A percentile compares a stretch with the other conserved stretches of the same genome.
Conservation (phyloP, 2,797 vertebrate species). For the Melanotaenia parkinsoni region DNA sequence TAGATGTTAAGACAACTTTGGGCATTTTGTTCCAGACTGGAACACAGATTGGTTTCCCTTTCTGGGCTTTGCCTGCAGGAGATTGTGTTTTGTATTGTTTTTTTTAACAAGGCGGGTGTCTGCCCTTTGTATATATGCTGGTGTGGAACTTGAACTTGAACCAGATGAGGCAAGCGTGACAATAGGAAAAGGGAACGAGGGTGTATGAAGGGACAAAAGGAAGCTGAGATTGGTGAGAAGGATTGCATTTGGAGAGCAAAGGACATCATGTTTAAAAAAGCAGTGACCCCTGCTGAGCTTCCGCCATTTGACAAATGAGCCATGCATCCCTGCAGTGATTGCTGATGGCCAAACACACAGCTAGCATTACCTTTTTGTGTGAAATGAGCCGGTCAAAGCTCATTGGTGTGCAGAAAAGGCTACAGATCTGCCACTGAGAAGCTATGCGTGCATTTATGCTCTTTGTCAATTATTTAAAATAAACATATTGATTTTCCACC, state of each 20-base stretch:
- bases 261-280: conserved; percentile 51
- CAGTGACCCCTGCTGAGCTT: conserved; percentile 52
- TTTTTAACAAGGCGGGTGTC: neutral
- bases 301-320: conserved; percentile 57
- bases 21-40: neutral
- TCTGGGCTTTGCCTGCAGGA: neutral
- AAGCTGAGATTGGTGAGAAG: conserved; percentile 32
- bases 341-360: conserved; percentile 37
- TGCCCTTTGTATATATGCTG: neutral
- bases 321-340: conserved; percentile 28
- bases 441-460: conserved; percentile 15
- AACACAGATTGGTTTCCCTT: neutral
- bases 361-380: conserved; percentile 32
- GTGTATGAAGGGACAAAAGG: neutral
- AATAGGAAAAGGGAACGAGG: conserved; percentile 1
- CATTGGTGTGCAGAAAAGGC: conserved; percentile 1
- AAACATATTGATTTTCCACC: conserved; percentile 34
- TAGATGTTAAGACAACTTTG: neutral
- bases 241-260: conserved; percentile 14
- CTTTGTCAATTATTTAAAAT: conserved; percentile 37
- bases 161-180: conserved; percentile 10
- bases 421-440: conserved; percentile 10
- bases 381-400: conserved; percentile 29
- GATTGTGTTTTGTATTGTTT: no score
- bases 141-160: conserved; percentile 2